These are phyloP conservation scores for Echinops telfairi DNA, from an alignment of 2,113 vertebrate genomes.

Conservation along the genomic window DNA sequence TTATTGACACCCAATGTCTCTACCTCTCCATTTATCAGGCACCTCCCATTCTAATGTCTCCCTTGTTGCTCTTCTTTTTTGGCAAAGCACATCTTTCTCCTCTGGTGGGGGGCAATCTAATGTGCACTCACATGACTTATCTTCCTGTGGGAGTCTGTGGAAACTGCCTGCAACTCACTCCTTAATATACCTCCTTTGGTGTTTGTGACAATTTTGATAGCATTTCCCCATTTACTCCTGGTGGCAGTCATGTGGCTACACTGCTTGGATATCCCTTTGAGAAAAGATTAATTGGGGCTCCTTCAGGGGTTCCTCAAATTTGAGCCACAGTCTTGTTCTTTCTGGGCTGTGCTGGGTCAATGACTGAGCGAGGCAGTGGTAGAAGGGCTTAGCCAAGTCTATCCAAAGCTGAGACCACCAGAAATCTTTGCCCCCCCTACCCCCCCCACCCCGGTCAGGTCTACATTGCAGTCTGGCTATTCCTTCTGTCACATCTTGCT, in stretches of 20 bases:
- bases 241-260: not conserved
- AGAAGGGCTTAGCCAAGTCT: too few species aligned
- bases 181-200: not conserved
- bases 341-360: not conserved
- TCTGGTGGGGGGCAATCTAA: not conserved
- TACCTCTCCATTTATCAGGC: not conserved
- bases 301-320: not conserved
- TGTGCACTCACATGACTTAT: not conserved
- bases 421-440: not conserved
- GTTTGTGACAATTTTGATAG: not conserved
- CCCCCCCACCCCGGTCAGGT: too few species aligned
- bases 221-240: not conserved
- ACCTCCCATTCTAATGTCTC: not conserved
- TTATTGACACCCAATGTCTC: not conserved
- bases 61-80: not conserved
- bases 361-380: not conserved
- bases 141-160: conserved; percentile 18
- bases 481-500: fast-evolving
- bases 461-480: not conserved
- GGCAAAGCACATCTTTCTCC: not conserved
- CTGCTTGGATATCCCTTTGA: not conserved
- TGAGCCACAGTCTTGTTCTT: not conserved
- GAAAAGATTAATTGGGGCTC: not conserved
- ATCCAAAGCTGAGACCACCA: not conserved
- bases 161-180: not conserved